Conservation (phyloP, 2,888 invertebrate genomes). For the Drosophila phalerata region DNA sequence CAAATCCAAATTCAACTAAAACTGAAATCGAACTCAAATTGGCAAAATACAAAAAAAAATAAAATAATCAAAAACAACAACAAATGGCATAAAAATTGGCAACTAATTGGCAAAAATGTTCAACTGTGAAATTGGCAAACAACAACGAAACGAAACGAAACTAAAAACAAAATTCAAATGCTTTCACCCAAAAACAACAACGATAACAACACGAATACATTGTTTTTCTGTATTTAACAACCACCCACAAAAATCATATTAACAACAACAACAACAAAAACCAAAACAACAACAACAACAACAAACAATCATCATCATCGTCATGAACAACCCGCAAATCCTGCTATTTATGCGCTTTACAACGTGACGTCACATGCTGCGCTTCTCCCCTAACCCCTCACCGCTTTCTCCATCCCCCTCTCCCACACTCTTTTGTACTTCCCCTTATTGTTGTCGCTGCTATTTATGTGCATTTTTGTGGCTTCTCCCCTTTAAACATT, state of each 20-base stretch:
- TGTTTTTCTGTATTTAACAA: constrained; percentile 43
- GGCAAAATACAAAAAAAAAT: constrained; percentile 38
- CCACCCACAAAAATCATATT: constrained; percentile 55
- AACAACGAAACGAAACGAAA: constrained; percentile 45
- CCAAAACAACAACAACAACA: constrained; percentile 34
- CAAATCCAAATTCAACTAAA: constrained; percentile 48
- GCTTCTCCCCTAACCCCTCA: constrained; percentile 39
- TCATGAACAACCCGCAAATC: constrained; percentile 74
- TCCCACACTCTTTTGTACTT: constrained; percentile 10
- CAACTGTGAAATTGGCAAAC: constrained; percentile 68
- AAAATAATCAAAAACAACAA: constrained; percentile 19
- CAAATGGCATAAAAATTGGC: constrained; percentile 49
- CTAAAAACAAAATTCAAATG: constrained; percentile 27
- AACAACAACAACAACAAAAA: constrained; percentile 53
- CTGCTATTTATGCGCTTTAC: constrained; percentile 76
- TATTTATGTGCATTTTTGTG: constrained; percentile 80
- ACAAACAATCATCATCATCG: constrained; percentile 57
- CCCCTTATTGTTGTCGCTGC: constrained; percentile 46
- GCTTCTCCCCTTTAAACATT: constrained; percentile 36
- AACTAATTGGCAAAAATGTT: constrained; percentile 73
- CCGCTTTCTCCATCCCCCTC: constrained; percentile 23
- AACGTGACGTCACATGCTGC: constrained; percentile 67
- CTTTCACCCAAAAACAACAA: constrained; percentile 27
- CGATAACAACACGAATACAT: constrained; percentile 34
- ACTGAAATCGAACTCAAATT: constrained; percentile 59